Evolutionary conservation across 2,797 vertebrate genomes (phyloP), one percentile per base, ranked within the genome.

Genomic region (Liasis olivaceus): DNA sequence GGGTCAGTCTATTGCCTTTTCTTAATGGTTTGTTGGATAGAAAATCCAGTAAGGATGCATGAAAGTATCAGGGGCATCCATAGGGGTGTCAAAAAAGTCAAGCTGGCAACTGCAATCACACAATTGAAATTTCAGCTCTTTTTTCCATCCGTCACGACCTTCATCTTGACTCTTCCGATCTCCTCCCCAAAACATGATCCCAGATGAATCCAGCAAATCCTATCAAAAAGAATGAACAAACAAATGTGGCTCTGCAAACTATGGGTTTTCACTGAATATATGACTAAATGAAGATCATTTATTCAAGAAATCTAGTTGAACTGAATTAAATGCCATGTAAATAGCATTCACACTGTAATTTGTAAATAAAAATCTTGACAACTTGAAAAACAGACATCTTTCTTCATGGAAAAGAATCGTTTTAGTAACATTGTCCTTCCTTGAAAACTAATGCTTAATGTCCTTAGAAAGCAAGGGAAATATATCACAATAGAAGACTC

Each of bases 391-490:
- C 84, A 89, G 8, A 62, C 54, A 20, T 66, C 90, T 56, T 60
- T 77, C n/a, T 59, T 62, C 14, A 89, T 22, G 87, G 31, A 87
- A 59, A 93, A 51, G 89, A 69, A 36, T 59, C 17, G 9, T 87
- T 58, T 72, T 60, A 60, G 59, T 1, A 24, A 77, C 2, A 9
- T 47, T 28, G 5, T 88, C 31, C 86, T 92, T 90, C 5, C 81
- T n/a, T 56, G 14, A 51, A 69, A 86, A 93, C 31, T 77, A 77
- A 36, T 22, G 17, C 17, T 77, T 42, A 91, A 62, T 86, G 51
- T 69, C 20, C 14, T 42, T 66, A 92, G 36, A 47, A 93, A 6
- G 90, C 69, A 89, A 93, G 9, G 92, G 42, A 1, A 92, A 90
- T 66, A 91, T 85, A 88, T 59, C 58, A 28, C 36, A 28, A 42